Conservation (phyloP, 2,113 vertebrate species). For the Silurus glanis region DNA sequence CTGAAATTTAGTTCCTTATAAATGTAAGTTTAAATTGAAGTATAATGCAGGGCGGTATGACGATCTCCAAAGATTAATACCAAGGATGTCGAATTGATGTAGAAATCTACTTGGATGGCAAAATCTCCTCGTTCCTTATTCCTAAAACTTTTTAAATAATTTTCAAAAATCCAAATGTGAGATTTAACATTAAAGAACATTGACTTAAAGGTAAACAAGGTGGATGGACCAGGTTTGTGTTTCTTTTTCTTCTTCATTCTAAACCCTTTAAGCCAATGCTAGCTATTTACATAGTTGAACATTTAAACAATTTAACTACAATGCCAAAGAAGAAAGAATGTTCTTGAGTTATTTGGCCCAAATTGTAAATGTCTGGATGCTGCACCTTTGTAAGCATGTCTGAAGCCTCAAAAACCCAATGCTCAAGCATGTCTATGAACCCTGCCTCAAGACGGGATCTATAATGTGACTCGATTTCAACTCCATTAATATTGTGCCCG, state of each 20-base stretch:
- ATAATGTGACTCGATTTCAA: neutral
- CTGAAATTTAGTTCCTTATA: too few species aligned
- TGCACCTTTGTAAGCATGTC: neutral
- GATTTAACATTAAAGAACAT: too few species aligned
- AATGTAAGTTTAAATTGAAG: too few species aligned
- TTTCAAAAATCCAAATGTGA: neutral
- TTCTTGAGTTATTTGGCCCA: neutral
- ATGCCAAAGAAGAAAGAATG: neutral
- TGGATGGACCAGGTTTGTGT: too few species aligned
- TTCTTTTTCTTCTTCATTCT: too few species aligned
- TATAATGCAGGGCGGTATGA: too few species aligned
- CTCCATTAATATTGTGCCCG: neutral
- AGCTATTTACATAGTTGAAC: neutral
- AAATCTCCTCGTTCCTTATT: neutral
- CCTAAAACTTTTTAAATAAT: too few species aligned
- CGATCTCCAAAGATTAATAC: neutral
- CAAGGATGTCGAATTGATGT: neutral
- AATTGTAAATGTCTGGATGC: neutral
- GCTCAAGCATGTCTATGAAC: neutral
- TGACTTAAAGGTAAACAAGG: too few species aligned
- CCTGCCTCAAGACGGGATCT: neutral
- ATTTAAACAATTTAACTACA: neutral
- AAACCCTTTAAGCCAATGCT: neutral
- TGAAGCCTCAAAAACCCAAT: neutral
- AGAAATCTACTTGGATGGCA: neutral